Percentiles rank a stretch among this genome's conserved stretches.
Conservation (phyloP, 2,113 vertebrate species). For the Neolamprologus kungweensis region DNA sequence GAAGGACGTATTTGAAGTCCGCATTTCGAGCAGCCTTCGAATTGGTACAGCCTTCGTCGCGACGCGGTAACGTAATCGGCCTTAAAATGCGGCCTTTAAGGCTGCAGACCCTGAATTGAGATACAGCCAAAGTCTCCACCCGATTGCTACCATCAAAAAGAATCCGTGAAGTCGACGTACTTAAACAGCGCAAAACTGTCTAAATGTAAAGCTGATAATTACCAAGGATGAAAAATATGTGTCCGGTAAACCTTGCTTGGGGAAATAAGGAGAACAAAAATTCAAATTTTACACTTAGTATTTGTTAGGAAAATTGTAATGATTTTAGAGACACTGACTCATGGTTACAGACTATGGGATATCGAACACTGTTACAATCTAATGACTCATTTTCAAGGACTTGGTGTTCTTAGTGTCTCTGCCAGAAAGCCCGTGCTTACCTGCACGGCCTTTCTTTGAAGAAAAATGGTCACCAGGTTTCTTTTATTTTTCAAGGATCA, state of each 20-base stretch:
- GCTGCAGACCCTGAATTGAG: no score
- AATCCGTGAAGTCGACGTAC: background rate
- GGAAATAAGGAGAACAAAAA: background rate
- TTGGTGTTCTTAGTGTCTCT: slow-evolving; percentile 11
- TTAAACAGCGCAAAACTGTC: background rate
- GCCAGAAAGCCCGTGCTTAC: slow-evolving; percentile 27
- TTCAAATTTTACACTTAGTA: background rate
- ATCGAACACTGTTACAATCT: background rate
- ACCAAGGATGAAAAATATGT: background rate
- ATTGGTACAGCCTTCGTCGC: accelerated
- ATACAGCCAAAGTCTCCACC: background rate
- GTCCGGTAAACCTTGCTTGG: background rate
- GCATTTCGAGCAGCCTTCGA: no score
- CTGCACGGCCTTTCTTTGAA: slow-evolving; percentile 31
- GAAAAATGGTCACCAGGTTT: slow-evolving; percentile 45
- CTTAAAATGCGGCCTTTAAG: no score
- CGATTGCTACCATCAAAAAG: accelerated
- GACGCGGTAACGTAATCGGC: accelerated
- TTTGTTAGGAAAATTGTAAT: background rate
- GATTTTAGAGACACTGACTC: background rate
- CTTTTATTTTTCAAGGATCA: slow-evolving; percentile 44
- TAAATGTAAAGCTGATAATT: slow-evolving; percentile 4
- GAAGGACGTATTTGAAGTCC: accelerated
- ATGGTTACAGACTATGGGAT: background rate
- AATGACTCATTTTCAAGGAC: slow-evolving; percentile 42